Percentiles rank a stretch among this genome's conserved stretches.
These are phyloP conservation scores for Pemphigus obesinymphae DNA, from an alignment of 1,140 invertebrate genomes.

Conservation along the genomic window DNA sequence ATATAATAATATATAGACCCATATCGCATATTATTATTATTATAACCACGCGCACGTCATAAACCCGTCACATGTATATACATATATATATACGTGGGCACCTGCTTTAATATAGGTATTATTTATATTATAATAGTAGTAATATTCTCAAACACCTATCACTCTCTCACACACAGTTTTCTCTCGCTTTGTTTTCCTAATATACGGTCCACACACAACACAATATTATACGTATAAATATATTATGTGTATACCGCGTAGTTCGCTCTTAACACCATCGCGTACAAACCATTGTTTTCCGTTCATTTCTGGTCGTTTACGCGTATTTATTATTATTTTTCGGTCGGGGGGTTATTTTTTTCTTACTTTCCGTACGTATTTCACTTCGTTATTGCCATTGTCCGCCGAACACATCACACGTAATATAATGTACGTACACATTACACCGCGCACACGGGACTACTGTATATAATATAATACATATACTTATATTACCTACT, in stretches of 20 bases:
- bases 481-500: not conserved
- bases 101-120: slow-evolving; percentile 35
- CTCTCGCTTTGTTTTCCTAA: slow-evolving; percentile 33
- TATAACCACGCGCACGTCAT: not conserved
- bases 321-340: not conserved
- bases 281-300: slow-evolving; percentile 13
- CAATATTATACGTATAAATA: too few relatives aligned
- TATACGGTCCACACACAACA: too few relatives aligned
- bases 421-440: too few relatives aligned
- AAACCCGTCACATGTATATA: not conserved
- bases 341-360: too few relatives aligned
- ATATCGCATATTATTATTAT: not conserved
- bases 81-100: not conserved
- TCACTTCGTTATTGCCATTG: slow-evolving; percentile 33
- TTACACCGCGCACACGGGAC: too few relatives aligned
- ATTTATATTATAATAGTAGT: slow-evolving; percentile 20
- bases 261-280: not conserved
- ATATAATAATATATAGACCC: not conserved
- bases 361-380: too few relatives aligned
- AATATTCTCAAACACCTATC: slow-evolving; percentile 32
- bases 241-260: too few relatives aligned
- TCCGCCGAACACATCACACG: not conserved
- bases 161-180: not conserved
- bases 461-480: not conserved
- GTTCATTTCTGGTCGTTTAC: not conserved